These are phyloP conservation scores for Polypedilum pembai DNA, from an alignment of 1,140 invertebrate species.

Conservation along the genomic window DNA sequence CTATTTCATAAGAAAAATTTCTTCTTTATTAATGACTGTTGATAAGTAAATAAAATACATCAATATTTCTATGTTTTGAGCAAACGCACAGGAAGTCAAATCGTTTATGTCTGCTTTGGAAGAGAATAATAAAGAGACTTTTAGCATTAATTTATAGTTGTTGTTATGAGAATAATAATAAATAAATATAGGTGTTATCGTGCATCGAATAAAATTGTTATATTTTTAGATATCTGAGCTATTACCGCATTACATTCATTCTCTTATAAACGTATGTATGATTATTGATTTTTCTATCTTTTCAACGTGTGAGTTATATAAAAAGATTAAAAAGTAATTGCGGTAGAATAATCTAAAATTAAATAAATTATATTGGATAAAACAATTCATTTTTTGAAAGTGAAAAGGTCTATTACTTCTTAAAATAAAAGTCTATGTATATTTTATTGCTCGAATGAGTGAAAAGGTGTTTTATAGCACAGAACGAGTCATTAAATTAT, in stretches of 20 bases:
- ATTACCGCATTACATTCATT: neutral
- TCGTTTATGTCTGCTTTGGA: neutral
- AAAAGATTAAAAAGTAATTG: neutral
- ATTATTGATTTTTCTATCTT: neutral
- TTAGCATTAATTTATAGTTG: too few species aligned
- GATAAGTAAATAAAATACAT: conserved; percentile 31
- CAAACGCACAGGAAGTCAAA: conserved; percentile 1
- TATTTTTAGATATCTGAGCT: conserved; percentile 13
- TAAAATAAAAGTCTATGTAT: too few species aligned
- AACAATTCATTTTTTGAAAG: too few species aligned
- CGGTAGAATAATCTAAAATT: too few species aligned
- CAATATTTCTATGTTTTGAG: too few species aligned
- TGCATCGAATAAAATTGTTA: neutral
- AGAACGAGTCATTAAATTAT: neutral
- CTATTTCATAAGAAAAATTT: too few species aligned
- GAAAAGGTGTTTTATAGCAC: neutral
- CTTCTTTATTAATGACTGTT: neutral
- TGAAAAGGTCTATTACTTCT: too few species aligned
- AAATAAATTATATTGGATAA: too few species aligned
- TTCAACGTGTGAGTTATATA: neutral
- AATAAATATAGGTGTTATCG: neutral
- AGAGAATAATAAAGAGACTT: too few species aligned
- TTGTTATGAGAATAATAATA: neutral
- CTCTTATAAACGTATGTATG: too few species aligned
- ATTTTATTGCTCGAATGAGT: neutral